Base-by-base conservation (phyloP, 2,888 invertebrate genomes). In the Melieria crassipennis region DNA sequence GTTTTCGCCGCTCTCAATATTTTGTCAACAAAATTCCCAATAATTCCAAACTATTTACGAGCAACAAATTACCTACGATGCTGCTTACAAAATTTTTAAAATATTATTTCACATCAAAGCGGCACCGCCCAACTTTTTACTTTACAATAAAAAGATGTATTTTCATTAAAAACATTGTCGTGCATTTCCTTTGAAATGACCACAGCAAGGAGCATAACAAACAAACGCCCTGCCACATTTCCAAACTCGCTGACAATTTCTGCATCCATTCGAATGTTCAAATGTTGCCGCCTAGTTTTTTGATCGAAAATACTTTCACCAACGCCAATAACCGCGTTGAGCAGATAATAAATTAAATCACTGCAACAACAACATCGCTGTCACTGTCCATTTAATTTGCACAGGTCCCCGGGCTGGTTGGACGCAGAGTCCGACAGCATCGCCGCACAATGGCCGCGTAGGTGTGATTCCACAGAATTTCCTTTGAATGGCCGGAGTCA, bases 401-500 rank as follows among this genome's bases (percentile, higher is more conserved):
- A 65, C 74, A 72, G 74, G 74, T 71, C 65, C 45, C 61, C 46
- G 45, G 42, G 45, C n/a, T n/a, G n/a, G n/a, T n/a, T n/a, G n/a
- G n/a, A n/a, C n/a, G n/a, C n/a, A n/a, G n/a, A n/a, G n/a, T n/a
- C n/a, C n/a, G n/a, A n/a, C n/a, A n/a, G n/a, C n/a, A n/a, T n/a
- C n/a, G n/a, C n/a, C n/a, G n/a, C 70, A 52, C 7, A 52, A 46
- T 55, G 45, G 48, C 55, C 13, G 58, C 65, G 74, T 75, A 79
- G 81, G 81, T 83, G 82, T 82, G 82, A 82, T 82, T 82, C 83
- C 74, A 60, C 60, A 13, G 82, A 82, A 77, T 71, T 70, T 43
- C 16, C 48, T 75, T 74, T 71, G 56, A 56, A 72, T 50, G 68
- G 16, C 65, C 67, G n/a, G n/a, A 52, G 60, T 65, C 55, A 10